Percentiles rank a stretch among this genome's conserved stretches.
These are phyloP conservation scores for Branchellion lobata DNA, from an alignment of 2,888 invertebrate species.

Conservation along the genomic window DNA sequence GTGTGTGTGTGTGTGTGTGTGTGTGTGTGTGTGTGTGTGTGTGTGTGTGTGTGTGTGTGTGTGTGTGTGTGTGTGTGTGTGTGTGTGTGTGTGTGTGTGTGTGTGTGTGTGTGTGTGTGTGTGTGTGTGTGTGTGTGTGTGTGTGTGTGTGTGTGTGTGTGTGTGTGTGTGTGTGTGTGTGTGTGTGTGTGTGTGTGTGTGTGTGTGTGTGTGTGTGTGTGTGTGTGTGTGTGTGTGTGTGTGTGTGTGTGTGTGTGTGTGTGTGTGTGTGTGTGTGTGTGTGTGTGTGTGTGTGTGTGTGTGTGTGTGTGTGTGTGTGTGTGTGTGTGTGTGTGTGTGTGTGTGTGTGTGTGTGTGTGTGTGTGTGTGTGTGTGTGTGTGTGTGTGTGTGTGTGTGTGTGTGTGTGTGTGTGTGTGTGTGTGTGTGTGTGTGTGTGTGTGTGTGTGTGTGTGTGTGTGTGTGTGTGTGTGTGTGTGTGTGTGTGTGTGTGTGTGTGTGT, in stretches of 20 bases:
- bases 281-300: conserved; percentile 23
- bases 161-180: conserved; percentile 25
- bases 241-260: conserved; percentile 18
- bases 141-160: conserved; percentile 18
- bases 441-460: no score
- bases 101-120: conserved; percentile 18
- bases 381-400: no score
- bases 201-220: conserved; percentile 18
- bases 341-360: no score
- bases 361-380: no score
- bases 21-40: conserved; percentile 23
- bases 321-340: no score
- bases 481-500: no score
- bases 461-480: no score
- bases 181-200: conserved; percentile 21
- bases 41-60: conserved; percentile 25
- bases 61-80: conserved; percentile 23
- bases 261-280: conserved; percentile 23
- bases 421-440: no score
- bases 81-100: conserved; percentile 14
- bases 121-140: conserved; percentile 18
- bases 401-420: no score
- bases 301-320: conserved; percentile 6
- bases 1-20: conserved; percentile 23
- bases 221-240: conserved; percentile 18